phyloP scores from a whole-genome alignment of 2,888 invertebrate genomes.

The Cataglyphis livida region DNA sequence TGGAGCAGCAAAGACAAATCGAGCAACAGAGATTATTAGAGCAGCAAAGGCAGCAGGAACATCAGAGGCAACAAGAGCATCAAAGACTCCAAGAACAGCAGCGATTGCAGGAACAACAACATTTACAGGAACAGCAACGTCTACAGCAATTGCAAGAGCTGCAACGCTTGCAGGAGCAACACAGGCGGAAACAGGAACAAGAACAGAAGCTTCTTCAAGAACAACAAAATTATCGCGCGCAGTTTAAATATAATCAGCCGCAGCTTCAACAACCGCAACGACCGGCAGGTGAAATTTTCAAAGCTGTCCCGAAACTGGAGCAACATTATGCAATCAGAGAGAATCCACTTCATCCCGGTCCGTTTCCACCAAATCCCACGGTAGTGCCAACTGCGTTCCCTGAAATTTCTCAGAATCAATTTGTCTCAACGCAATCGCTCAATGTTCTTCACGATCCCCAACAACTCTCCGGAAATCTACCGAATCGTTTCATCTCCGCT shows the following conservation, averaged over 20 bases:
- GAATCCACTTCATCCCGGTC: slow-evolving; percentile 84
- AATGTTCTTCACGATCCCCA: slow-evolving; percentile 67
- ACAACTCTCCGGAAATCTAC: slow-evolving; percentile 60
- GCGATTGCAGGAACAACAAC: slow-evolving; percentile 76
- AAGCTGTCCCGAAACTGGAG: slow-evolving; percentile 92
- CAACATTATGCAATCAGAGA: slow-evolving; percentile 88
- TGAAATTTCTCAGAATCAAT: slow-evolving; percentile 85
- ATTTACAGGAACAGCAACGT: slow-evolving; percentile 75
- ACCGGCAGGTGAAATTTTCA: slow-evolving; percentile 91
- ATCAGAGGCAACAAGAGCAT: slow-evolving; percentile 80
- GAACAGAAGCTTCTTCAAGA: slow-evolving; percentile 77
- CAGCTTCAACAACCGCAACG: slow-evolving; percentile 81
- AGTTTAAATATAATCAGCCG: slow-evolving; percentile 78
- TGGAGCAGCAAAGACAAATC: slow-evolving; percentile 77
- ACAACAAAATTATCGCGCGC: slow-evolving; percentile 83
- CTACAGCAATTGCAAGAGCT: slow-evolving; percentile 78
- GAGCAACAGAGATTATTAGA: slow-evolving; percentile 77
- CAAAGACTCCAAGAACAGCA: slow-evolving; percentile 75
- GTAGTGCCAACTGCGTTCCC: slow-evolving; percentile 70
- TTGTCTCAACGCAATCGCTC: slow-evolving; percentile 85
- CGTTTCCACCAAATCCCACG: slow-evolving; percentile 81
- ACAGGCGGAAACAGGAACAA: slow-evolving; percentile 76
- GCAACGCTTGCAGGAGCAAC: slow-evolving; percentile 80
- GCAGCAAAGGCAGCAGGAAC: slow-evolving; percentile 76
- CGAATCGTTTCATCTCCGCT: slow-evolving; percentile 56